Conservation (phyloP, 2,888 invertebrate species). For the Euplagia quadripunctaria region DNA sequence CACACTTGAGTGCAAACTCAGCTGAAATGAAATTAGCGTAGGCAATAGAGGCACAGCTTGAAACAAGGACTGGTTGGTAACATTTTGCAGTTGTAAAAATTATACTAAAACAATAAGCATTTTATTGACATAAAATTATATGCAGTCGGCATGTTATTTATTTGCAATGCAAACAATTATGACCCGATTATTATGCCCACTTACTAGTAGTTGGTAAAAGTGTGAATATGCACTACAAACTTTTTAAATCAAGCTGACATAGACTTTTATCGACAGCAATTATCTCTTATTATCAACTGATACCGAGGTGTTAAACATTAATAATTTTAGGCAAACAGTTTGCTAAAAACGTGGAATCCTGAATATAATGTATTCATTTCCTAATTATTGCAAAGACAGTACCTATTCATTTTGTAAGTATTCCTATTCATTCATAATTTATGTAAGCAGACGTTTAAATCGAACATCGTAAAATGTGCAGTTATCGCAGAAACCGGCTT, state of each 20-base stretch:
- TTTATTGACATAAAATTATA: conserved; percentile 31
- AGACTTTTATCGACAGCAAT: conserved; percentile 36
- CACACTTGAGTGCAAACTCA: conserved; percentile 29
- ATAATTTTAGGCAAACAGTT: conserved; percentile 18
- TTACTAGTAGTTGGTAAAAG: conserved; percentile 15
- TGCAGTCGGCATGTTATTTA: conserved; percentile 16
- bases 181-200: conserved; percentile 12
- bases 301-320: conserved; percentile 20
- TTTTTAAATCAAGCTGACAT: conserved; percentile 21
- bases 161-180: conserved; percentile 16
- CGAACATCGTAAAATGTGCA: conserved; percentile 44
- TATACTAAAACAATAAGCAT: conserved; percentile 23
- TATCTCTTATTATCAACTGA: conserved; percentile 44
- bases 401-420: background rate
- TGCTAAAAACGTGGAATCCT: background rate
- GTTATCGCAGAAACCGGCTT: conserved; percentile 56
- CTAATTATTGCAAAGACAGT: background rate
- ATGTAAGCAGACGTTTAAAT: conserved; percentile 24
- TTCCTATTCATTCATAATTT: conserved; percentile 1
- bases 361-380: background rate
- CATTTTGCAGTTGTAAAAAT: conserved; percentile 35
- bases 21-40: conserved; percentile 32
- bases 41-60: conserved; percentile 38
- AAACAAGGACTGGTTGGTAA: conserved; percentile 39
- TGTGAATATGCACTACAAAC: conserved; percentile 4